A percentile compares a stretch with the other conserved stretches of the same genome.
Conservation (phyloP, 1,140 invertebrate genomes). For the Bombus waltoni region DNA sequence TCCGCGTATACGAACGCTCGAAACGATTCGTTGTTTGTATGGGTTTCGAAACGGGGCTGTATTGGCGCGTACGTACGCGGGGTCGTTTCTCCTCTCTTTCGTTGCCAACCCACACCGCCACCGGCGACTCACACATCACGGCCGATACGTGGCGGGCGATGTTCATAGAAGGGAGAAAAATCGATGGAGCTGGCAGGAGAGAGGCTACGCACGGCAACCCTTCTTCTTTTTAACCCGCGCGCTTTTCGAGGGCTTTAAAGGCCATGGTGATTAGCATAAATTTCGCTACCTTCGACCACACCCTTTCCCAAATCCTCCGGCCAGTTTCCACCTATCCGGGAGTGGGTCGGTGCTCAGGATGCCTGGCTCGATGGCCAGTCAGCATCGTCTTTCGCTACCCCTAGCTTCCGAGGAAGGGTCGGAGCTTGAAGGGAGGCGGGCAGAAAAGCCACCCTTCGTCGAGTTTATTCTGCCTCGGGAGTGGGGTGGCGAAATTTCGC, state of each 20-base stretch:
- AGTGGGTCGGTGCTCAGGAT: constrained; percentile 26
- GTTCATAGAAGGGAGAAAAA: constrained; percentile 74
- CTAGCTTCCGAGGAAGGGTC: constrained; percentile 43
- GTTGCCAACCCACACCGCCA: constrained; percentile 16
- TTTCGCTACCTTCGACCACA: constrained; percentile 72
- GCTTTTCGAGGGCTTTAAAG: constrained; percentile 62
- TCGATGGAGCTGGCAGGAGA: constrained; percentile 75
- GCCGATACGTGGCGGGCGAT: constrained; percentile 23
- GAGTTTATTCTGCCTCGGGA: background rate
- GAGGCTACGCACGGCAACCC: constrained; percentile 62
- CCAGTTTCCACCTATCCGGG: constrained; percentile 47
- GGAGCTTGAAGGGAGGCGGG: constrained; percentile 47
- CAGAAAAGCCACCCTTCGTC: constrained; percentile 49
- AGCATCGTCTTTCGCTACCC: constrained; percentile 59
- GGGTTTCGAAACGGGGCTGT: constrained; percentile 7
- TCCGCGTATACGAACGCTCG: background rate
- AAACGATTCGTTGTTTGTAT: background rate
- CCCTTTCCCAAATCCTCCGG: constrained; percentile 60
- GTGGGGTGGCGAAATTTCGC: constrained; percentile 45
- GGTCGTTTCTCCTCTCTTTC: constrained; percentile 43
- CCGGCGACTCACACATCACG: constrained; percentile 23
- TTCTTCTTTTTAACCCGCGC: constrained; percentile 61
- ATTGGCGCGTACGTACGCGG: constrained; percentile 4
- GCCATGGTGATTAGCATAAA: constrained; percentile 73
- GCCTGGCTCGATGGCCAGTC: constrained; percentile 56